Percentiles rank a stretch among this genome's conserved stretches.
Conservation (phyloP, 2,113 vertebrate genomes). For the Larimichthys polyactis region DNA sequence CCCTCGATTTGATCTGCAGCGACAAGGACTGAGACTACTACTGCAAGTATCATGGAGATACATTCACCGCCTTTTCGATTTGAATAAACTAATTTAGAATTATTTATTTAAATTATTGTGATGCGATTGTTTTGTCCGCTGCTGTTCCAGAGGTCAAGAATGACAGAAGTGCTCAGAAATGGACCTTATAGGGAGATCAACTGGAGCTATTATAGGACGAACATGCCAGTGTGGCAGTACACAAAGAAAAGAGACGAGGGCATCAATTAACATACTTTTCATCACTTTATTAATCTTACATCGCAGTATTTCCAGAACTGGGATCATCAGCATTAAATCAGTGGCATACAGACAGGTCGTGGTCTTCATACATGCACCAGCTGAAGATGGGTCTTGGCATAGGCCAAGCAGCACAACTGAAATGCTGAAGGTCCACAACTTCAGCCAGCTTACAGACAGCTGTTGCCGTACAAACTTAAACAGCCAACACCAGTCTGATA, state of each 20-base stretch:
- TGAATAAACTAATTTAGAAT: not conserved
- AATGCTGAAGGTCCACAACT: slow-evolving; percentile 87
- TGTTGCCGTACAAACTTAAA: slow-evolving; percentile 92
- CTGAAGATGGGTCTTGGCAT: not conserved
- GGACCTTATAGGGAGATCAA: not conserved
- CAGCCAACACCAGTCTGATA: slow-evolving; percentile 99
- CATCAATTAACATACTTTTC: slow-evolving; percentile 4
- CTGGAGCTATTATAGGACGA: not conserved
- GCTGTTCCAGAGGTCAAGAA: not conserved
- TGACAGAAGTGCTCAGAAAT: not conserved
- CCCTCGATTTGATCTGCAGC: not conserved
- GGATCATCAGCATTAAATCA: not conserved
- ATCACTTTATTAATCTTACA: slow-evolving; percentile 58
- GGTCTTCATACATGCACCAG: not conserved
- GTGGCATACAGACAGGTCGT: not conserved
- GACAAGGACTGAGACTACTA: not conserved
- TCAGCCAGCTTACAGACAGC: slow-evolving; percentile 99
- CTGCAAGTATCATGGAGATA: not conserved
- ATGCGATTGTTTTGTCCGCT: not conserved
- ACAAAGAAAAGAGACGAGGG: not conserved
- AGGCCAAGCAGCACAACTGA: not conserved
- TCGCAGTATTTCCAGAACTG: not conserved
- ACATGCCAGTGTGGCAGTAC: not conserved
- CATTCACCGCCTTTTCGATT: not conserved
- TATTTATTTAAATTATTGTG: not conserved